Percentiles rank a stretch among this genome's conserved stretches.
Evolutionary conservation across 2,113 vertebrate genomes (phyloP).

Genomic region (Marmota monax): DNA sequence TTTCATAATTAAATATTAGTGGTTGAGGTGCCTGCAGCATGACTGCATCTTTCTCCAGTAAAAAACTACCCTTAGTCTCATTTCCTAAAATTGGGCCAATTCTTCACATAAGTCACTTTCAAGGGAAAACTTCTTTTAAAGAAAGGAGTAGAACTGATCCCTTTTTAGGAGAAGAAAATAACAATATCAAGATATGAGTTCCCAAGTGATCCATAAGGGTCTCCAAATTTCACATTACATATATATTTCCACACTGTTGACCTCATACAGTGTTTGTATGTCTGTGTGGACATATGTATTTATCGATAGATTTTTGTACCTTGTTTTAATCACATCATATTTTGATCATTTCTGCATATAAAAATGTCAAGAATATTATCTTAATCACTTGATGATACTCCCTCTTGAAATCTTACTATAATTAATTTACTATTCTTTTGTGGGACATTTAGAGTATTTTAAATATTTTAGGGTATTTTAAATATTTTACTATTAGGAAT

Average conservation of each 20-base stretch:
- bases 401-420: background rate
- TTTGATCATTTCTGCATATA: slow-evolving; percentile 42
- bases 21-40: background rate
- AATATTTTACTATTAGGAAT: slow-evolving; percentile 58
- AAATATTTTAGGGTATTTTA: slow-evolving; percentile 60
- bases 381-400: slow-evolving; percentile 27
- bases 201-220: background rate
- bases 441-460: background rate
- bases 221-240: slow-evolving; percentile 2
- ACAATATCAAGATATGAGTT: slow-evolving; percentile 38
- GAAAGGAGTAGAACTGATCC: background rate
- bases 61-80: background rate
- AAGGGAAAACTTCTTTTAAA: background rate
- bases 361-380: slow-evolving; percentile 52
- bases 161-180: slow-evolving; percentile 49
- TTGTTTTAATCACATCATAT: slow-evolving; percentile 17
- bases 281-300: background rate
- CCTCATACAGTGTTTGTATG: background rate
- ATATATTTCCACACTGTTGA: background rate
- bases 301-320: background rate
- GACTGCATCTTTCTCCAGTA: background rate
- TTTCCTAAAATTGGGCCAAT: background rate
- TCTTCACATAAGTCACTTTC: background rate
- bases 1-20: background rate
- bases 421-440: slow-evolving; percentile 22